These are phyloP conservation scores for Tenthredo mesomela DNA, from an alignment of 2,888 invertebrate genomes.

Conservation along the genomic window DNA sequence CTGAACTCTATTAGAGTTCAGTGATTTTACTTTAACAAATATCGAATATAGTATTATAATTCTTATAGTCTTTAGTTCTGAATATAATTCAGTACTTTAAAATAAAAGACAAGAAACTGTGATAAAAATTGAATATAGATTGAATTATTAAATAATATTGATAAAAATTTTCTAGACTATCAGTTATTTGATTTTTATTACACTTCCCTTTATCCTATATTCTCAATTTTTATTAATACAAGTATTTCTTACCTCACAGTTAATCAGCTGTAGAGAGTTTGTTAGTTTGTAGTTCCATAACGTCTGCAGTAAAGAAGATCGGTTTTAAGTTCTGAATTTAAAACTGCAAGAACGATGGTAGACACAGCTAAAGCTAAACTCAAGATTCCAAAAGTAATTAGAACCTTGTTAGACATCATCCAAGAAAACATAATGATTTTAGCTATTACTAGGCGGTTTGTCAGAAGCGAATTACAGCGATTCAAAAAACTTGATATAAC, in stretches of 20 bases:
- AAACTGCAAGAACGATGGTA: constrained; percentile 80
- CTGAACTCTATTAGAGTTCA: too few species aligned
- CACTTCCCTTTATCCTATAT: neutral
- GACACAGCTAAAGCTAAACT: constrained; percentile 79
- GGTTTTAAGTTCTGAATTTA: constrained; percentile 69
- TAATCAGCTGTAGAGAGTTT: neutral
- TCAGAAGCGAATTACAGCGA: neutral
- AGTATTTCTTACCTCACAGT: neutral
- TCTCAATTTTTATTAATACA: neutral
- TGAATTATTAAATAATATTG: neutral
- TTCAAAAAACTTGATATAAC: constrained; percentile 5
- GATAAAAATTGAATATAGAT: too few species aligned
- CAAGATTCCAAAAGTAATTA: constrained; percentile 73
- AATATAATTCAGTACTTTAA: too few species aligned
- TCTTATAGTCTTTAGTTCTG: neutral
- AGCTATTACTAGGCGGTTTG: neutral
- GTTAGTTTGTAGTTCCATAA: neutral
- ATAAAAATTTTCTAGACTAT: neutral
- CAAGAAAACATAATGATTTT: constrained; percentile 24
- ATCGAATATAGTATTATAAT: neutral
- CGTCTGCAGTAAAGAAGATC: constrained; percentile 18
- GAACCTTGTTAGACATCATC: constrained; percentile 73
- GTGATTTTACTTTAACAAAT: neutral
- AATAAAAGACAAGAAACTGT: neutral
- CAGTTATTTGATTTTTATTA: neutral